Conservation (phyloP, 53 echinoderm and acorn worm genomes). For the Zoroaster sp. region DNA sequence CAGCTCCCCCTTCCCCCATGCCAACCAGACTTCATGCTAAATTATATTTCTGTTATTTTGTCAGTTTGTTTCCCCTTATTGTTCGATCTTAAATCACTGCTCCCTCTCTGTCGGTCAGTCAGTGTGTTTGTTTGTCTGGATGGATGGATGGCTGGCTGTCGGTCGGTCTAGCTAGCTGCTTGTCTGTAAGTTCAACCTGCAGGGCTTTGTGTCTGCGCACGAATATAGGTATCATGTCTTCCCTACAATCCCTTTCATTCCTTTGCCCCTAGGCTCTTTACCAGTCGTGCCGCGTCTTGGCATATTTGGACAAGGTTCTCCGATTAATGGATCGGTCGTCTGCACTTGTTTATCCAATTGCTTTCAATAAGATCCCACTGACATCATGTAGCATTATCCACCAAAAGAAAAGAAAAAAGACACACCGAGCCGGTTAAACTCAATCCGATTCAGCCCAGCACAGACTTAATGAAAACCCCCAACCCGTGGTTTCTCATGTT, state of each 20-base stretch:
- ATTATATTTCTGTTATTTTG: too few species aligned
- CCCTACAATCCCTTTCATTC: background rate
- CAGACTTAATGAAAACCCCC: constrained; percentile 39
- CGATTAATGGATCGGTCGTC: constrained; percentile 25
- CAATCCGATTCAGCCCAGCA: background rate
- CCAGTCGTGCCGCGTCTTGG: background rate
- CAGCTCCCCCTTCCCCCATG: too few species aligned
- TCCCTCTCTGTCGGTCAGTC: too few species aligned
- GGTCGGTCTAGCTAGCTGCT: background rate
- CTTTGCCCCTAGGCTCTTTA: background rate
- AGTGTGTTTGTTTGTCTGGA: background rate
- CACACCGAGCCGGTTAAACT: background rate
- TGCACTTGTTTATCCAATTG: constrained; percentile 26
- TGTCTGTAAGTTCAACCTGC: background rate
- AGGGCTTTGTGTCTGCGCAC: background rate
- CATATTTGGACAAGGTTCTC: background rate
- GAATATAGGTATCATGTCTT: background rate
- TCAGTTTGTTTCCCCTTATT: too few species aligned
- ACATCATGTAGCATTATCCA: constrained; percentile 39
- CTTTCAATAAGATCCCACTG: constrained; percentile 9
- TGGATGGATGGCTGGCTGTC: background rate
- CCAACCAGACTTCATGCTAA: too few species aligned
- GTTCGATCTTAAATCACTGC: too few species aligned
- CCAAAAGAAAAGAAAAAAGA: constrained; percentile 3
- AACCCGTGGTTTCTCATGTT: constrained; percentile 1